Conservation (phyloP, 1,140 invertebrate species). For the Leptinotarsa undecemlineata region DNA sequence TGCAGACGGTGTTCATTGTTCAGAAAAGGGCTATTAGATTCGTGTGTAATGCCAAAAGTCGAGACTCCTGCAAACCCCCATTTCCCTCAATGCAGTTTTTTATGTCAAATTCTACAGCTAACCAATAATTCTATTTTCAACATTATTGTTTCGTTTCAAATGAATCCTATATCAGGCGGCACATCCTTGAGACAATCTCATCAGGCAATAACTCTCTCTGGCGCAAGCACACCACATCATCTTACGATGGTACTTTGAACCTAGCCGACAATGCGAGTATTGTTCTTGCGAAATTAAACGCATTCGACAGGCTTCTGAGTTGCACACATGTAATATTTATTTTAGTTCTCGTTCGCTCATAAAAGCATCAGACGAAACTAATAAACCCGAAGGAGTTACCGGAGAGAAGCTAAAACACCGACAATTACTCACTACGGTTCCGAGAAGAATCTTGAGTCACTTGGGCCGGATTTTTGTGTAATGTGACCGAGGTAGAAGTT, state of each 20-base stretch:
- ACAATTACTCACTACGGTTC: neutral
- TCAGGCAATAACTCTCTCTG: neutral
- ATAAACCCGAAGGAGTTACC: neutral
- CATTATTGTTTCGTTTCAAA: too few relatives aligned
- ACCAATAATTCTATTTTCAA: too few relatives aligned
- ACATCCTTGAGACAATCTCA: neutral
- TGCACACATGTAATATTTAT: slow-evolving; percentile 4
- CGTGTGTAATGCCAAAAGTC: too few relatives aligned
- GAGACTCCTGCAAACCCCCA: too few relatives aligned
- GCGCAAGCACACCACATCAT: slow-evolving; percentile 1
- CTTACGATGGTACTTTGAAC: neutral
- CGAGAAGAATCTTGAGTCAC: neutral
- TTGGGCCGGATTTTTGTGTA: neutral
- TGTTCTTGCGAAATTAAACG: slow-evolving; percentile 12
- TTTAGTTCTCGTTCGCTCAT: neutral
- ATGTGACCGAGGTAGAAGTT: too few relatives aligned
- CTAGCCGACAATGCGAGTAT: slow-evolving; percentile 10
- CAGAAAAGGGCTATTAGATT: too few relatives aligned
- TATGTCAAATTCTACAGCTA: too few relatives aligned
- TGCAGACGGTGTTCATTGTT: too few relatives aligned
- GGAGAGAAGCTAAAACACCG: neutral
- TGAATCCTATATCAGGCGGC: neutral
- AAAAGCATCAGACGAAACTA: slow-evolving; percentile 3
- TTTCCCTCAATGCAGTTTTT: too few relatives aligned
- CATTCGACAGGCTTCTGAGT: slow-evolving; percentile 18